Evolutionary conservation across 2,113 vertebrate genomes (phyloP).

Genomic region (Genyomyrus donnyi): DNA sequence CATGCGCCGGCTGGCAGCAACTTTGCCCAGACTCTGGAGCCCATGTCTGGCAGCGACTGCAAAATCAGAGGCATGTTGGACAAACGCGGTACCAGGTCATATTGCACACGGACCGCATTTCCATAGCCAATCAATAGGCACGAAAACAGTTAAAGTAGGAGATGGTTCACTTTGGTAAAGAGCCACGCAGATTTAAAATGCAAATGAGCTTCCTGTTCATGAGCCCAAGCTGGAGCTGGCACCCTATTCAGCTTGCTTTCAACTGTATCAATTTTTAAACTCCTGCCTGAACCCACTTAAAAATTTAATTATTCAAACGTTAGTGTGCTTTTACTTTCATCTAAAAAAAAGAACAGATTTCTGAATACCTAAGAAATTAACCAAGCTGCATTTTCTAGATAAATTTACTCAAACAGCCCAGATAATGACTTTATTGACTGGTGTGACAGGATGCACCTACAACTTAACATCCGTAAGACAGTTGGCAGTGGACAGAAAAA

Average conservation of each 20-base stretch:
- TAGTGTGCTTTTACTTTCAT: neutral
- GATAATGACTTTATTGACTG: neutral
- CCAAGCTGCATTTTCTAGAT: neutral
- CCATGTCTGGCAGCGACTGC: constrained; percentile 95
- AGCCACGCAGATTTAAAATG: neutral
- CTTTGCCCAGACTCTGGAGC: constrained; percentile 98
- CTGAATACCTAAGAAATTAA: neutral
- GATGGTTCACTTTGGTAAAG: neutral
- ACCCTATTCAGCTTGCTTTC: neutral
- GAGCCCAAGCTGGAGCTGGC: neutral
- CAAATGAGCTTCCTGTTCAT: neutral
- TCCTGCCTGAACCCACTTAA: neutral
- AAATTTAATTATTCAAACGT: neutral
- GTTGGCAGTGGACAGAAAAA: neutral
- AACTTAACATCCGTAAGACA: neutral
- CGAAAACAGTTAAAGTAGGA: neutral
- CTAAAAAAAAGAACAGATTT: neutral
- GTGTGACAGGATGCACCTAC: neutral
- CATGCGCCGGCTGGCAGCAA: constrained; percentile 92
- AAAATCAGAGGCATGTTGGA: neutral
- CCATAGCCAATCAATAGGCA: neutral
- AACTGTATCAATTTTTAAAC: neutral
- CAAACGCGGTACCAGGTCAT: neutral
- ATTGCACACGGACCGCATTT: neutral
- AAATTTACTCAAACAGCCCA: neutral